Conservation (phyloP, 2,113 vertebrate genomes). For the Dasyurus viverrinus region DNA sequence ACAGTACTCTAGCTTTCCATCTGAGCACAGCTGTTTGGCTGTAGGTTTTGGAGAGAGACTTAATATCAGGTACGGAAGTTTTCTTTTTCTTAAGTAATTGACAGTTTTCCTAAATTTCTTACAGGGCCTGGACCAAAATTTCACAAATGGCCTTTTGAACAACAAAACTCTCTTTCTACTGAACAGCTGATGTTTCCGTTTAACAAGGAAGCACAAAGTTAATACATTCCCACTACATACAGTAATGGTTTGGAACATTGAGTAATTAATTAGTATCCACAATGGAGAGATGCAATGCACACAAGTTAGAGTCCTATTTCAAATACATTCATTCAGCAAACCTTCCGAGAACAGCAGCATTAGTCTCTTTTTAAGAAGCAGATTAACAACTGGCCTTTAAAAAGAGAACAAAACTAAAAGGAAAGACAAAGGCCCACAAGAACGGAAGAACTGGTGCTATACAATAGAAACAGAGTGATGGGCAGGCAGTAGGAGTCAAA, state of each 20-base stretch:
- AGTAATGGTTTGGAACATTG: constrained; percentile 52
- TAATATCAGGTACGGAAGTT: background rate
- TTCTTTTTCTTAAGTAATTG: background rate
- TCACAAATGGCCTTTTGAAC: constrained; percentile 86
- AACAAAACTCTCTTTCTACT: constrained; percentile 72
- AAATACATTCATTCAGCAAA: constrained; percentile 87
- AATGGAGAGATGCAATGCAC: constrained; percentile 30
- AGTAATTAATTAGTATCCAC: constrained; percentile 59
- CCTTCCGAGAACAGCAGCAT: constrained; percentile 73
- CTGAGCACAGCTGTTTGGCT: constrained; percentile 6
- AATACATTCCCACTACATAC: constrained; percentile 76
- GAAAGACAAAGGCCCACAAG: constrained; percentile 5
- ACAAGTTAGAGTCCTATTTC: constrained; percentile 49
- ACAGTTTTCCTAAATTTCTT: constrained; percentile 27
- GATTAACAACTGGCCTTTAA: constrained; percentile 65
- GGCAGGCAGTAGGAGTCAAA: background rate
- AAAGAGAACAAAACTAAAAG: constrained; percentile 21
- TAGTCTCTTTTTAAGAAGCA: constrained; percentile 68
- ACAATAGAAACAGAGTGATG: constrained; percentile 42
- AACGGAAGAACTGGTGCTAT: background rate
- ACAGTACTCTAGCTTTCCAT: background rate
- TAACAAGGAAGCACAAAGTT: constrained; percentile 84
- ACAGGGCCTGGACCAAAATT: constrained; percentile 18
- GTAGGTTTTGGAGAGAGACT: background rate
- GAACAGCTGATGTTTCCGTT: constrained; percentile 68